phyloP scores from a whole-genome alignment of 2,797 vertebrate genomes.

The Hozukius guyotensis region DNA sequence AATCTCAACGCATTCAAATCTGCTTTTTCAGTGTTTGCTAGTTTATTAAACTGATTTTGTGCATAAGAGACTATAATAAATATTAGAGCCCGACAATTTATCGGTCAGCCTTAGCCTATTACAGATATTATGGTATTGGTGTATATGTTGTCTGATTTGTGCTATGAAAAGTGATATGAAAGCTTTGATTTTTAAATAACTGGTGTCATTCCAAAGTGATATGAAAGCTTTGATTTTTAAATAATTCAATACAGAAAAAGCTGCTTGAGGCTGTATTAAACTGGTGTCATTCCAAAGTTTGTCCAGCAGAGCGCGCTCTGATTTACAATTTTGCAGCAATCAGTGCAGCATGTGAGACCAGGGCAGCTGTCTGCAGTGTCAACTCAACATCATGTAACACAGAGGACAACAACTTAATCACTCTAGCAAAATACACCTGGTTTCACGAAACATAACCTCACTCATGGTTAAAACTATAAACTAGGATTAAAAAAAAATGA shows the following conservation, averaged over 20 bases:
- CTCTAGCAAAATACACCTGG: accelerated
- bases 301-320: background rate
- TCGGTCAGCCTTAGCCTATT: background rate
- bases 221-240: background rate
- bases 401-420: too few species aligned
- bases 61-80: background rate
- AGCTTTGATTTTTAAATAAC: too few species aligned
- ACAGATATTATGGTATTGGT: background rate
- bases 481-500: background rate
- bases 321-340: background rate
- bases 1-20: background rate
- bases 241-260: too few species aligned
- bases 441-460: background rate
- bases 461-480: background rate
- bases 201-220: too few species aligned
- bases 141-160: background rate
- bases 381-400: background rate
- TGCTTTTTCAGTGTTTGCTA: background rate
- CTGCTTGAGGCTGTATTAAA: background rate
- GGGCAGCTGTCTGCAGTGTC: background rate
- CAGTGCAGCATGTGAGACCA: background rate
- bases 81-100: background rate
- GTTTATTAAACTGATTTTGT: background rate
- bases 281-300: background rate
- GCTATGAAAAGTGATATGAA: too few species aligned